Base-by-base conservation (phyloP, 2,113 vertebrate species). In the Thalassoma bifasciatum region DNA sequence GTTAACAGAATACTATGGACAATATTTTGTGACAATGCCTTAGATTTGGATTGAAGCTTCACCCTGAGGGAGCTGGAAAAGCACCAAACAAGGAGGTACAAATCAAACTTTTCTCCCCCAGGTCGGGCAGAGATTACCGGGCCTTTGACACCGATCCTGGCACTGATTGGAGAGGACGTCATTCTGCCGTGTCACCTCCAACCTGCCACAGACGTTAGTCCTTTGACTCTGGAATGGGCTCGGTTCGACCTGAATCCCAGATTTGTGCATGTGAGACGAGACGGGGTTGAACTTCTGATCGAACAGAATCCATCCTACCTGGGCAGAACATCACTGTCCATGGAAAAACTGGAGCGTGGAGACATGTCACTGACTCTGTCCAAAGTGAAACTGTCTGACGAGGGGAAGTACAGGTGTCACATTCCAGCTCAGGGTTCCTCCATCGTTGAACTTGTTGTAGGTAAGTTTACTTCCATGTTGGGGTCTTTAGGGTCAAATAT, bases 331-430 rank as follows among this genome's bases (percentile, higher is more conserved):
- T 42, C 57, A 1, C 1, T 60, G 21, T 60, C 36, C 19, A 12
- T 5, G 0, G 5, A 56, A 1, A 42, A 56, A 5, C 52, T 68
- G 40, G 30, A 46, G 3, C 6, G 10, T 3, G 66, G 66, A 21
- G 38, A 68, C 37, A 10, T 46, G 13, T 68, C 66, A 1, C 51
- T 68, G 66, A 68, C 14, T 23, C 51, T 68, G 0, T 68, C 52
- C 17, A 16, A 21, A 21, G 52, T 68, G 2, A 26, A n/a, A 46
- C 23, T 10, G 8, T 38, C 63, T 23, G 63, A 66, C 38, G 21
- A 12, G 34, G 63, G 63, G 23, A 40, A 0, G 6, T 66, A 52
- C 6, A 51, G 14, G 52, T 66, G 63, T 34, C 14, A 10, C 12
- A 23, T 66, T 19, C 63, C 64, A 4, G 0, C 0, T 1, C 1